phyloP scores from a whole-genome alignment of 2,113 vertebrate species.

The Cheirogaleus medius region DNA sequence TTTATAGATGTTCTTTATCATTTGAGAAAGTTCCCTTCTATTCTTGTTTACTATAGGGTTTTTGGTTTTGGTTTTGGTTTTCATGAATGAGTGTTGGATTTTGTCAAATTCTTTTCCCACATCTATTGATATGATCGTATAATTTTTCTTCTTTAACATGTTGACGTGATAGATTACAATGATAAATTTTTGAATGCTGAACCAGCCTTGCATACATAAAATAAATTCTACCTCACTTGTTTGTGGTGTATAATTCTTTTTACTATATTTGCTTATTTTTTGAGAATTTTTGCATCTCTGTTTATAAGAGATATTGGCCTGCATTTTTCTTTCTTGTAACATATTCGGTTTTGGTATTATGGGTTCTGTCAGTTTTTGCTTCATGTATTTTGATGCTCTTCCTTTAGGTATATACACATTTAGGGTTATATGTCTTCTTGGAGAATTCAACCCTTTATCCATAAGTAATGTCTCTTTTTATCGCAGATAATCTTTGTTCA shows the following conservation, averaged over 20 bases:
- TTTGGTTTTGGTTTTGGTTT: not conserved
- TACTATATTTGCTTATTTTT: not conserved
- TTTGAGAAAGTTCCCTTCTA: not conserved
- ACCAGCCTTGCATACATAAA: not conserved
- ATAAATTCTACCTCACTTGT: not conserved
- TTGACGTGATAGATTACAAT: not conserved
- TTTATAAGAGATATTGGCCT: not conserved
- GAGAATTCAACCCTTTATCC: not conserved
- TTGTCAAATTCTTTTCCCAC: not conserved
- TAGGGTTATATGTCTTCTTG: not conserved
- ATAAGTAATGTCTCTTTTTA: not conserved
- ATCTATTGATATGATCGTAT: not conserved
- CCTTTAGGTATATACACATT: not conserved
- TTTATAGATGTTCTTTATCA: not conserved
- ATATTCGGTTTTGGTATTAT: not conserved
- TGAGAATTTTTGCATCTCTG: not conserved
- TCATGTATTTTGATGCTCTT: not conserved
- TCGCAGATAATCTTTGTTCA: not conserved
- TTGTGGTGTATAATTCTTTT: not conserved
- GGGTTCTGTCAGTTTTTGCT: not conserved
- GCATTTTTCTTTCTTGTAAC: not conserved
- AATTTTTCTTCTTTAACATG: not conserved
- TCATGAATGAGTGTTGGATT: not conserved
- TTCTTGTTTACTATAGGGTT: not conserved
- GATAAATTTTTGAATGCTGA: not conserved